A percentile compares a stretch with the other conserved stretches of the same genome.
phyloP scores from a whole-genome alignment of 2,888 invertebrate species.

The Macrophya alboannulata region DNA sequence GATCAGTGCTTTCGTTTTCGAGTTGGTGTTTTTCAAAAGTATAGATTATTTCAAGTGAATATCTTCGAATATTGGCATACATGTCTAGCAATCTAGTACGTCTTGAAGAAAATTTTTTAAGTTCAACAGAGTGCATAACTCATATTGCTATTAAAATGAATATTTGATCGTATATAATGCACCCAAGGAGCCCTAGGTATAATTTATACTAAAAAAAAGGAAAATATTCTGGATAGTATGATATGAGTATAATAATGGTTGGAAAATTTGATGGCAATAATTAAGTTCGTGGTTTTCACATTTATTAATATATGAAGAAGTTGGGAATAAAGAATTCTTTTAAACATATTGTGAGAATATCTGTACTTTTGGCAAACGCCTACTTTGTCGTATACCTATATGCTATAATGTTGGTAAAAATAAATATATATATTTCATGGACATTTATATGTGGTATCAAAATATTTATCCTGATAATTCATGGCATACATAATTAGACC shows the following conservation, averaged over 20 bases:
- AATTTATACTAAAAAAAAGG: background rate
- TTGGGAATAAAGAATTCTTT: background rate
- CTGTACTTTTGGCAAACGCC: constrained; percentile 55
- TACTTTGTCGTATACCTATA: constrained; percentile 23
- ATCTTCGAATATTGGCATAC: background rate
- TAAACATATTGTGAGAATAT: background rate
- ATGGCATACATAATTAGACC: background rate
- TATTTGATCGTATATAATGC: background rate
- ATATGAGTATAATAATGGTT: background rate
- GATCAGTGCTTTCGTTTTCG: constrained; percentile 42
- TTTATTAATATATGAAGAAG: background rate
- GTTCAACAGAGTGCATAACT: background rate
- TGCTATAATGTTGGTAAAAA: constrained; percentile 48
- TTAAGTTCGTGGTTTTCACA: constrained; percentile 18
- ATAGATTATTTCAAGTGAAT: constrained; percentile 26
- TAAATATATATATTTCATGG: constrained; percentile 55
- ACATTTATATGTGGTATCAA: background rate
- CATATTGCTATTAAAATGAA: background rate
- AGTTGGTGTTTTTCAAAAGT: constrained; percentile 52
- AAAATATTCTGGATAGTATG: background rate
- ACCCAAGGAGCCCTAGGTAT: background rate
- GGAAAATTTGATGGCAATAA: constrained; percentile 28
- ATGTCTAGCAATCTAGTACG: background rate
- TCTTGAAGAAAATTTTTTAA: background rate
- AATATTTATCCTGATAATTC: background rate